These are phyloP conservation scores for Conger conger DNA, from an alignment of 2,113 vertebrate genomes.

Conservation along the genomic window DNA sequence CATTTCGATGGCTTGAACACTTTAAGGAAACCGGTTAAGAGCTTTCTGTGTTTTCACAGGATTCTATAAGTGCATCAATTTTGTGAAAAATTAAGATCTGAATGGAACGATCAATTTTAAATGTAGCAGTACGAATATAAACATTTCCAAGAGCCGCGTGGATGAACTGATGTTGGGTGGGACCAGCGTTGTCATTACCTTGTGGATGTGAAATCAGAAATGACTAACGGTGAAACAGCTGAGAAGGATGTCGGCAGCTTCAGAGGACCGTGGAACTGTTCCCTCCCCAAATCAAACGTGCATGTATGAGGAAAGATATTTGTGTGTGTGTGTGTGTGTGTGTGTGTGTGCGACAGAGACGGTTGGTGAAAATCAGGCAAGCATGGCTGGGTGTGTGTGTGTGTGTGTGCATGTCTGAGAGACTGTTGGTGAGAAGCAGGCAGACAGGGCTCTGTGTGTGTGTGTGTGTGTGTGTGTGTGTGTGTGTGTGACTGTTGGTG, in stretches of 20 bases:
- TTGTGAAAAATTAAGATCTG: slow-evolving; percentile 48
- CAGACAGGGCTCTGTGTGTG: slow-evolving; percentile 1
- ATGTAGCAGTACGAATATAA: neutral
- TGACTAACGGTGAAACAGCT: neutral
- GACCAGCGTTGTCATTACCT: neutral
- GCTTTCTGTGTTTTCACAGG: slow-evolving; percentile 6
- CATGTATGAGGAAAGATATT: neutral
- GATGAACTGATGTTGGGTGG: neutral
- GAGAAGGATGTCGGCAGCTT: neutral
- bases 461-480: slow-evolving; percentile 16
- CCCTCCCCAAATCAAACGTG: neutral
- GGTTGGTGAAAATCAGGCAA: slow-evolving; percentile 33
- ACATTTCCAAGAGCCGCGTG: neutral
- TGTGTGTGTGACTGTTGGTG: slow-evolving; percentile 17
- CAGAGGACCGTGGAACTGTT: neutral
- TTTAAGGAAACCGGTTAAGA: neutral
- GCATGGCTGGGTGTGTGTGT: slow-evolving; percentile 80
- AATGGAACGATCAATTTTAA: neutral
- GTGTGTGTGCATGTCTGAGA: neutral
- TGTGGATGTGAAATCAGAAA: neutral
- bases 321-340: slow-evolving; percentile 27
- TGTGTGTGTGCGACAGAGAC: neutral
- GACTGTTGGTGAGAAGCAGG: no score
- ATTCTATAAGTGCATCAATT: slow-evolving; percentile 51
- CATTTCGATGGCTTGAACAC: neutral